Evolutionary conservation across 2,888 invertebrate species (phyloP).

Genomic region (Diloba caeruleocephala): DNA sequence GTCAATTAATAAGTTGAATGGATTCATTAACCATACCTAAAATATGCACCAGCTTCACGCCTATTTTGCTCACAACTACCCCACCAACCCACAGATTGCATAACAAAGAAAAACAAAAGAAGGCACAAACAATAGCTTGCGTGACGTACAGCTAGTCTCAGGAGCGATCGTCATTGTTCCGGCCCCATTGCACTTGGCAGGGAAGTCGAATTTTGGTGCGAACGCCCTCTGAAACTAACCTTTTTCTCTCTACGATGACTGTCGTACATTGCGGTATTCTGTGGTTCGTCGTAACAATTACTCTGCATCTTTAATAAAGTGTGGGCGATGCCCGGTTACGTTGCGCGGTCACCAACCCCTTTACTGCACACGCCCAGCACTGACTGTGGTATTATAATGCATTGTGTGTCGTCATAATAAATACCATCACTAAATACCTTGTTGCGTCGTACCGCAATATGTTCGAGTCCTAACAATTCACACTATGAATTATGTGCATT

Average conservation of each 20-base stretch:
- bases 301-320: slow-evolving; percentile 38
- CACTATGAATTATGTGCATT: slow-evolving; percentile 84
- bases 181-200: slow-evolving; percentile 64
- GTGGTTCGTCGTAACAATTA: slow-evolving; percentile 52
- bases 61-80: slow-evolving; percentile 64
- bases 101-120: slow-evolving; percentile 77
- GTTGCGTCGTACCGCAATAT: slow-evolving; percentile 41
- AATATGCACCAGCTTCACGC: slow-evolving; percentile 70
- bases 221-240: slow-evolving; percentile 52
- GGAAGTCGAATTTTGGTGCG: slow-evolving; percentile 63
- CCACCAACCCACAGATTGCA: slow-evolving; percentile 68
- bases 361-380: slow-evolving; percentile 31
- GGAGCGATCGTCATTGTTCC: slow-evolving; percentile 76
- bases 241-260: slow-evolving; percentile 14
- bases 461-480: slow-evolving; percentile 31
- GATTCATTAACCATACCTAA: slow-evolving; percentile 55
- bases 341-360: slow-evolving; percentile 52
- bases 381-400: slow-evolving; percentile 41
- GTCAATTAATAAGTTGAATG: slow-evolving; percentile 48
- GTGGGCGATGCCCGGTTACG: slow-evolving; percentile 44
- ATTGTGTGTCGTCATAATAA: slow-evolving; percentile 47
- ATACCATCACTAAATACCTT: slow-evolving; percentile 55
- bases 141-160: slow-evolving; percentile 74
- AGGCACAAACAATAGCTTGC: slow-evolving; percentile 72
- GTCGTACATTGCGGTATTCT: slow-evolving; percentile 38